A percentile compares a stretch with the other conserved stretches of the same genome.
Conservation (phyloP, 2,797 vertebrate genomes). For the Lateolabrax maculatus region DNA sequence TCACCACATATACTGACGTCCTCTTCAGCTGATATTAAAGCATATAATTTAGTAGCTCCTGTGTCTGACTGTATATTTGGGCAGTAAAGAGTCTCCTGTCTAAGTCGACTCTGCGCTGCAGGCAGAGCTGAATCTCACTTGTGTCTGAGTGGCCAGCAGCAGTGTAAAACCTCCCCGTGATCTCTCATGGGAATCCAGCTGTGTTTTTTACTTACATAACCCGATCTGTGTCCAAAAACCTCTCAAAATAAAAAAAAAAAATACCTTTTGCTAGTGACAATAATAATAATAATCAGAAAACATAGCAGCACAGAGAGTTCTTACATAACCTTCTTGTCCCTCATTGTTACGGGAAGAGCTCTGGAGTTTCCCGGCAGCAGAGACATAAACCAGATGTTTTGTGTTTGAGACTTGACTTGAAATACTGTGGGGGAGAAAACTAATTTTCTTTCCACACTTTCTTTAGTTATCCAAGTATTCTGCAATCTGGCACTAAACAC, state of each 20-base stretch:
- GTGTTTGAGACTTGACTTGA: conserved; percentile 37
- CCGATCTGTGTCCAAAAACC: conserved; percentile 25
- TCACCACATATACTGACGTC: conserved; percentile 45
- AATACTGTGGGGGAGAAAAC: neutral
- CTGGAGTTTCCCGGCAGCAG: conserved; percentile 58
- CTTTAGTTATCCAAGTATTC: conserved; percentile 23
- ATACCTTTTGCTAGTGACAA: accelerated
- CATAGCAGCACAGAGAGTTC: conserved; percentile 4
- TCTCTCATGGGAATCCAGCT: neutral
- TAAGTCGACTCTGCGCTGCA: conserved; percentile 30
- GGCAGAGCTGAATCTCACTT: conserved; percentile 28
- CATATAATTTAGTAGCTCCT: neutral
- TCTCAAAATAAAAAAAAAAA: neutral
- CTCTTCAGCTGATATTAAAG: neutral
- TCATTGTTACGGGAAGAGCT: conserved; percentile 60
- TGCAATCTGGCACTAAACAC: conserved; percentile 23
- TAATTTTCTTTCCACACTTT: neutral
- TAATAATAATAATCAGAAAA: neutral
- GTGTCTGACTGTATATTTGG: neutral
- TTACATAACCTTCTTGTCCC: conserved; percentile 25
- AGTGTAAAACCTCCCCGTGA: conserved; percentile 26
- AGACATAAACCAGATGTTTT: conserved; percentile 73
- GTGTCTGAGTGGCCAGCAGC: neutral
- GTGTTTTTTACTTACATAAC: neutral
- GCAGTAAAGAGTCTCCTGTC: neutral